Conservation (phyloP, 2,797 vertebrate species). For the Alectoris magna region DNA sequence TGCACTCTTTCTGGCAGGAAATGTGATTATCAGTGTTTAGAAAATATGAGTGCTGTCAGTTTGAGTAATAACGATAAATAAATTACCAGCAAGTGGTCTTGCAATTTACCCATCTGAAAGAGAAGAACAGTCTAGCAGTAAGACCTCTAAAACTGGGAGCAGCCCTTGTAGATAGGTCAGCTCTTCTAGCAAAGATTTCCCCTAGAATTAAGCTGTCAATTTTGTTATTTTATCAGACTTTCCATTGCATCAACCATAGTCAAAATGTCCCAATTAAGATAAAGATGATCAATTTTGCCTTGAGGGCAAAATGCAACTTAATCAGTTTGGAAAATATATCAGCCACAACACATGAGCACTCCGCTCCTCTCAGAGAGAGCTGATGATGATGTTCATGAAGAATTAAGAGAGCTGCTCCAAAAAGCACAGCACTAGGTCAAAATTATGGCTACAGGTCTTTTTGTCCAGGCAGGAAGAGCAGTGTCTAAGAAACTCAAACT, state of each 20-base stretch:
- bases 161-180: not conserved
- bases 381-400: not conserved
- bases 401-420: not conserved
- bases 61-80: not conserved
- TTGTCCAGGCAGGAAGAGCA: not conserved
- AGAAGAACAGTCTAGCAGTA: not conserved
- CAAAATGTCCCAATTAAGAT: not conserved
- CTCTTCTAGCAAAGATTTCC: not conserved
- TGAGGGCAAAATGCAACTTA: conserved; percentile 27
- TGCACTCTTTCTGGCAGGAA: not conserved
- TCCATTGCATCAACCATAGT: conserved; percentile 56
- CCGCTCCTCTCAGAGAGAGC: not conserved
- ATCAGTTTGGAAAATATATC: conserved; percentile 35
- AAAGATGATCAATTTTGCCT: not conserved
- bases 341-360: not conserved
- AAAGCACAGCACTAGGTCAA: not conserved
- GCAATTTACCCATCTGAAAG: not conserved
- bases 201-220: conserved; percentile 8
- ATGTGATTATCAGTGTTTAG: not conserved
- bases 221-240: conserved; percentile 36
- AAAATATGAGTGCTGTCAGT: not conserved
- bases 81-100: conserved; percentile 1
- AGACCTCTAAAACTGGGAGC: not conserved
- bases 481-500: not conserved
- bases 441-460: not conserved